phyloP scores from a whole-genome alignment of 2,888 invertebrate genomes.

The Leucophenga montana region DNA sequence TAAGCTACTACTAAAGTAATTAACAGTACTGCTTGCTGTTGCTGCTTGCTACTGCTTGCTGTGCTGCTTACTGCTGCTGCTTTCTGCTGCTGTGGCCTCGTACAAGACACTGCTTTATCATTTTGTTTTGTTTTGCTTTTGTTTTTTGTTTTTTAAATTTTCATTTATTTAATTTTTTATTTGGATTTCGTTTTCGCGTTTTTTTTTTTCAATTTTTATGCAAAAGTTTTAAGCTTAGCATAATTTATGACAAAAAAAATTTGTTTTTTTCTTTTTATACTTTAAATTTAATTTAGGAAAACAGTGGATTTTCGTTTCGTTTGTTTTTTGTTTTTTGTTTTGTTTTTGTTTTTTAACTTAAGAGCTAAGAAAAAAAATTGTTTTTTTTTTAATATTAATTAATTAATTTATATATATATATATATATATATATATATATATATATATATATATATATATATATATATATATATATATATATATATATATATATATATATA shows the following conservation, averaged over 20 bases:
- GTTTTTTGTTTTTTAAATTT: constrained; percentile 31
- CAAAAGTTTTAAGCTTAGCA: constrained; percentile 36
- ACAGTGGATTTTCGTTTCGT: constrained; percentile 47
- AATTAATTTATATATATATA: constrained; percentile 43
- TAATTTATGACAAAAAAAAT: constrained; percentile 24
- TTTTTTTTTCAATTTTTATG: constrained; percentile 41
- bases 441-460: constrained; percentile 39
- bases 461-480: constrained; percentile 37
- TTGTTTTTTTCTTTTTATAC: constrained; percentile 33
- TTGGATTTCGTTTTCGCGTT: constrained; percentile 34
- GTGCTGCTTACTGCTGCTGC: no score
- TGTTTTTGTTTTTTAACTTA: constrained; percentile 51
- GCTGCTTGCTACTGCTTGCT: no score
- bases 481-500: constrained; percentile 43
- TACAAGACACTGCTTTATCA: no score
- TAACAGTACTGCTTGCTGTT: no score
- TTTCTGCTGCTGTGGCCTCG: no score
- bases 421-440: no score
- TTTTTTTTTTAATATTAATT: constrained; percentile 39
- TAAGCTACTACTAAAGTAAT: no score
- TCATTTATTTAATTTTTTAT: constrained; percentile 32
- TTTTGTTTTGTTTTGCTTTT: no score
- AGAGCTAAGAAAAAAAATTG: constrained; percentile 50
- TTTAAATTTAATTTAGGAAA: constrained; percentile 54
- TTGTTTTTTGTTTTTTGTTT: constrained; percentile 30